Conservation (phyloP, 2,113 vertebrate species). For the Carassius auratus region DNA sequence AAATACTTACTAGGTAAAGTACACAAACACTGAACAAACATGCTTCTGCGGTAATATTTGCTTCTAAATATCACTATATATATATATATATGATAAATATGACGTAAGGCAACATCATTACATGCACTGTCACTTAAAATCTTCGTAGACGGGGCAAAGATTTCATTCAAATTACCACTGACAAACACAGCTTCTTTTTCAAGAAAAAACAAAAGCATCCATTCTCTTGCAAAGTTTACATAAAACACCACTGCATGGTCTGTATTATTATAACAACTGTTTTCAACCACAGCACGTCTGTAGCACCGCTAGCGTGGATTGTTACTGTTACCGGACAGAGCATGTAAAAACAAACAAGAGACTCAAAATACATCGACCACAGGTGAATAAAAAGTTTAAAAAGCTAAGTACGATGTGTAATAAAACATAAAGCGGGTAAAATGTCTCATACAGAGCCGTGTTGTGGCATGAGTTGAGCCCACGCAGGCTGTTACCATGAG, state of each 20-base stretch:
- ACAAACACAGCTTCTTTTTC: neutral
- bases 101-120: neutral
- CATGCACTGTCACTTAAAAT: neutral
- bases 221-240: neutral
- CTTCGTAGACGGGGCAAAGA: neutral
- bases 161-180: neutral
- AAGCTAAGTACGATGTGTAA: neutral
- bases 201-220: neutral
- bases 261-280: neutral
- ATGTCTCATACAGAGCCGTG: neutral
- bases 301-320: neutral
- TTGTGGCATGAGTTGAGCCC: neutral
- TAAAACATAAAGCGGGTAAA: neutral
- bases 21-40: neutral
- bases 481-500: constrained; percentile 25
- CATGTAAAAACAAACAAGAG: neutral
- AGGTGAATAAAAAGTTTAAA: too few relatives aligned
- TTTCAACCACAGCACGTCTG: neutral
- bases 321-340: neutral
- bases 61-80: neutral
- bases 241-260: neutral
- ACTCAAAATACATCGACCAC: neutral
- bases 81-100: neutral
- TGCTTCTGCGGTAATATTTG: neutral
- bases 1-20: neutral